Conservation (phyloP, 2,888 invertebrate species). For the Brachypterus glaber region DNA sequence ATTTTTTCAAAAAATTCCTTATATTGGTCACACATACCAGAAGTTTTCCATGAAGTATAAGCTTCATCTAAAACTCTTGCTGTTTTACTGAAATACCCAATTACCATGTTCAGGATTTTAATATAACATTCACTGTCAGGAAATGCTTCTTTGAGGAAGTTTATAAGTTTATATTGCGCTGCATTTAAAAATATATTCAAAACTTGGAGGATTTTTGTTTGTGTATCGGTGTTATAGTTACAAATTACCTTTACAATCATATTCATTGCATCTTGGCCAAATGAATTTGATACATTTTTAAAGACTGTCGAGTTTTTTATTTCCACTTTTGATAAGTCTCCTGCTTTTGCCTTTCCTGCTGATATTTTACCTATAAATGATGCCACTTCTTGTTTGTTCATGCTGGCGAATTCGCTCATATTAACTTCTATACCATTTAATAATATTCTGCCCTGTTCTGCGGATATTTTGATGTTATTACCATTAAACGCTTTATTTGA, state of each 20-base stretch:
- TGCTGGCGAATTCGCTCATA: slow-evolving; percentile 26
- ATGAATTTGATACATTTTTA: too few species aligned
- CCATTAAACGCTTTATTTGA: slow-evolving; percentile 48
- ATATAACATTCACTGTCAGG: background rate
- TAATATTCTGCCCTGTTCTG: slow-evolving; percentile 26
- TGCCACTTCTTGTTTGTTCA: slow-evolving; percentile 24
- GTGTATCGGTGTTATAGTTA: too few species aligned
- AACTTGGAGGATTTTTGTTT: too few species aligned
- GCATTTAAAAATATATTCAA: too few species aligned
- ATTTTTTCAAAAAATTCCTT: too few species aligned
- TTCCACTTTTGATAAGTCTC: slow-evolving; percentile 18
- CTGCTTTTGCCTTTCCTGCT: slow-evolving; percentile 7
- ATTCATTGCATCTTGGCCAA: too few species aligned
- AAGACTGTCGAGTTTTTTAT: slow-evolving; percentile 6
- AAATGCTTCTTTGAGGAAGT: too few species aligned
- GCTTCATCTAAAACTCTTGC: too few species aligned
- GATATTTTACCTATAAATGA: slow-evolving; percentile 21
- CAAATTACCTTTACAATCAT: too few species aligned
- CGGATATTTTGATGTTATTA: slow-evolving; percentile 36
- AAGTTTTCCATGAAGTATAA: too few species aligned
- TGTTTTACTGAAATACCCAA: background rate
- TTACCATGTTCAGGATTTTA: background rate
- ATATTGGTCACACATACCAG: too few species aligned
- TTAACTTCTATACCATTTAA: slow-evolving; percentile 30
- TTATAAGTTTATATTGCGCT: too few species aligned